Conservation (phyloP, 1,140 invertebrate genomes). For the Drosophila sp. region DNA sequence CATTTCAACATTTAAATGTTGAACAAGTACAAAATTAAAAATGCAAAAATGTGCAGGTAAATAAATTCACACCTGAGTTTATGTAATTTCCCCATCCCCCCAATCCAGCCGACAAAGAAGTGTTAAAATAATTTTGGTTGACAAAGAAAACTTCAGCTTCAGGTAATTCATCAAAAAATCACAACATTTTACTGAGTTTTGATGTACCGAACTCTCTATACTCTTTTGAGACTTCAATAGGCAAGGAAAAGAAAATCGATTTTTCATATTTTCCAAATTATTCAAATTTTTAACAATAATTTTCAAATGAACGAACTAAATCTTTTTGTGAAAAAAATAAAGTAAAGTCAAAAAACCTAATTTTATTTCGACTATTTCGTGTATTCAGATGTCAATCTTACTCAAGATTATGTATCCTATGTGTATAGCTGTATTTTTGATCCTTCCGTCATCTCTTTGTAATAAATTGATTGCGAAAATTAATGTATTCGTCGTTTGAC, state of each 20-base stretch:
- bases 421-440: too few relatives aligned
- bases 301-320: too few relatives aligned
- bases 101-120: conserved; percentile 51
- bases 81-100: conserved; percentile 53
- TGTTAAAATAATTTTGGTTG: conserved; percentile 71
- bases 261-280: too few relatives aligned
- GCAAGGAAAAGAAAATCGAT: too few relatives aligned
- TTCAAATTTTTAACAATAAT: too few relatives aligned
- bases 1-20: conserved; percentile 8
- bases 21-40: conserved; percentile 46
- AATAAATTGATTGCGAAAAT: neutral
- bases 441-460: too few relatives aligned
- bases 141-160: conserved; percentile 55
- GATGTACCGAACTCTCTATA: neutral
- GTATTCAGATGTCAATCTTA: too few relatives aligned
- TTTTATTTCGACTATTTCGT: too few relatives aligned
- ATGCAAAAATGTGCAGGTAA: conserved; percentile 72
- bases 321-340: too few relatives aligned
- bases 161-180: conserved; percentile 63
- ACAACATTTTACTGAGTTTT: neutral
- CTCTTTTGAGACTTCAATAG: too few relatives aligned
- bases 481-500: neutral
- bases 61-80: conserved; percentile 73
- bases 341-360: too few relatives aligned
- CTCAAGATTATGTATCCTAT: too few relatives aligned